Conservation (phyloP, 2,888 invertebrate species). For the Zygogramma bicolorata region DNA sequence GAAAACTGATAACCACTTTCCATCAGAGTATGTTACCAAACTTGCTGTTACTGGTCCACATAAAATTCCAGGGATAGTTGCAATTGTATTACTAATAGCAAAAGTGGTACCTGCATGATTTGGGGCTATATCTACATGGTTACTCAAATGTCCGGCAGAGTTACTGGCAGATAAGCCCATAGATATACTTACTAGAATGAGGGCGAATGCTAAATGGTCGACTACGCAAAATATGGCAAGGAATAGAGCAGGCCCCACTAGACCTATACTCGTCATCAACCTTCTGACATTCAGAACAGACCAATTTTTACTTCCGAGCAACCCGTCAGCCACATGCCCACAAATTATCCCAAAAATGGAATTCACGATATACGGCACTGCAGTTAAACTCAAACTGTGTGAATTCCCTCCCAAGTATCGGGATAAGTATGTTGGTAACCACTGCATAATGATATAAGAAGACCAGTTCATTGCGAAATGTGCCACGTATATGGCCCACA, state of each 20-base stretch:
- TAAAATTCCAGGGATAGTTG: slow-evolving; percentile 80
- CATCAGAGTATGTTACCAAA: slow-evolving; percentile 76
- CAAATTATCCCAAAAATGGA: slow-evolving; percentile 78
- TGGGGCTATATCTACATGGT: slow-evolving; percentile 83
- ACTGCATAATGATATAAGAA: slow-evolving; percentile 84
- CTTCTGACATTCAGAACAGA: slow-evolving; percentile 77
- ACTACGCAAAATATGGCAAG: slow-evolving; percentile 79
- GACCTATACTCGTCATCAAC: slow-evolving; percentile 79
- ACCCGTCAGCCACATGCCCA: slow-evolving; percentile 79
- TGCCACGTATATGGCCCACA: slow-evolving; percentile 81
- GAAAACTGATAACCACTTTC: slow-evolving; percentile 82
- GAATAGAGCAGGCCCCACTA: slow-evolving; percentile 79
- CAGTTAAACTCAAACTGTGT: slow-evolving; percentile 78
- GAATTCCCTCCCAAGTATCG: slow-evolving; percentile 74
- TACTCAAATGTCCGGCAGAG: slow-evolving; percentile 81
- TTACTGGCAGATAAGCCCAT: slow-evolving; percentile 83
- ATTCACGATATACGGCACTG: slow-evolving; percentile 80
- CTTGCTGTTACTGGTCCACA: slow-evolving; percentile 84
- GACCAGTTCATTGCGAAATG: slow-evolving; percentile 87
- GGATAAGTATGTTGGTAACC: slow-evolving; percentile 80
- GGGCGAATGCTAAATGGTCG: slow-evolving; percentile 76
- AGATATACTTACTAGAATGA: slow-evolving; percentile 79
- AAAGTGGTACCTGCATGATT: slow-evolving; percentile 83
- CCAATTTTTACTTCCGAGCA: slow-evolving; percentile 70
- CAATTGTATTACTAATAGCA: slow-evolving; percentile 81